Conservation (phyloP, 2,888 invertebrate genomes). For the Keiferia lycopersicella region DNA sequence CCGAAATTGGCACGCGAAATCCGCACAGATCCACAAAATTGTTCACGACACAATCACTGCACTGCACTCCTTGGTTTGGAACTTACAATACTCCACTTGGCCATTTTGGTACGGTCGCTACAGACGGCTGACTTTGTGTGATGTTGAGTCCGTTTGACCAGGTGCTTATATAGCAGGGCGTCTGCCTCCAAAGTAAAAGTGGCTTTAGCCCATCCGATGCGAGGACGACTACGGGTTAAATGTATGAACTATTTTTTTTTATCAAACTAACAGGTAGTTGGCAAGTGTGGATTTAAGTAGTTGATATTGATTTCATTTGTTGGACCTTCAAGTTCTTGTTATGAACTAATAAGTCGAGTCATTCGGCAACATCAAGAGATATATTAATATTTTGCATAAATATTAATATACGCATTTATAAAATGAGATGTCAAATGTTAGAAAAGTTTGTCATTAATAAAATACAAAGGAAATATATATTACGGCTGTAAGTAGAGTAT, state of each 20-base stretch:
- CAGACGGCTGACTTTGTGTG: slow-evolving; percentile 63
- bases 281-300: background rate
- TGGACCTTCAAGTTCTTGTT: background rate
- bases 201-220: slow-evolving; percentile 63
- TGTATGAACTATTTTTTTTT: slow-evolving; percentile 58
- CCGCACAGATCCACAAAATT: slow-evolving; percentile 21
- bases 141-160: slow-evolving; percentile 49
- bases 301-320: background rate
- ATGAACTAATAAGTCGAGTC: background rate
- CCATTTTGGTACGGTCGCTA: slow-evolving; percentile 64
- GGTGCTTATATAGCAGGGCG: slow-evolving; percentile 68
- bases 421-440: too few species aligned
- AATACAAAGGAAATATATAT: too few species aligned
- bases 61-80: slow-evolving; percentile 63
- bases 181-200: slow-evolving; percentile 66
- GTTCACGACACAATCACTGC: slow-evolving; percentile 41
- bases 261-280: background rate
- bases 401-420: too few species aligned
- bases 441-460: too few species aligned
- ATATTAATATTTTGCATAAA: too few species aligned
- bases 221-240: slow-evolving; percentile 46
- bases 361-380: background rate
- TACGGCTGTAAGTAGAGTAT: too few species aligned
- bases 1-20: background rate
- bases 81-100: slow-evolving; percentile 78